A percentile compares a stretch with the other conserved stretches of the same genome.
Evolutionary conservation across 2,797 vertebrate species (phyloP).

Genomic region (Sebastes ruberrimus): DNA sequence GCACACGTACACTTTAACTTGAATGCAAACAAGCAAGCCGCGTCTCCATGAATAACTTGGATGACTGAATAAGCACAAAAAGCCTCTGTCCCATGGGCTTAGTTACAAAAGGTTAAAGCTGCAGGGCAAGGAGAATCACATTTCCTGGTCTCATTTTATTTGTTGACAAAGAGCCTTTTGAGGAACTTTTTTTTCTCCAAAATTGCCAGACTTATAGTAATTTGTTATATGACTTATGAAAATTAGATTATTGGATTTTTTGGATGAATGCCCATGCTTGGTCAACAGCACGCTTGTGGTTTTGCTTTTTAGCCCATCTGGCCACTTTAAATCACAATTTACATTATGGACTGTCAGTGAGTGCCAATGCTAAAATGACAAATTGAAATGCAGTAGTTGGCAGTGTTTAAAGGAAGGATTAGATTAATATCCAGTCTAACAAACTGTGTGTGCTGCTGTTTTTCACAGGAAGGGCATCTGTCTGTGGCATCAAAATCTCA

Average conservation of each 20-base stretch:
- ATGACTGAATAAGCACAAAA: constrained; percentile 50
- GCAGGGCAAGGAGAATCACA: constrained; percentile 1
- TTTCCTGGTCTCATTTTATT: constrained; percentile 18
- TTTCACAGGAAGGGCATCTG: background rate
- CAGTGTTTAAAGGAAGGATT: background rate
- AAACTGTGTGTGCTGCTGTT: background rate
- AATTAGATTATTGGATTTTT: background rate
- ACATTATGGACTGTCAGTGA: background rate
- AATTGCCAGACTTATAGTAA: background rate
- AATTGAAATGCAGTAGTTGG: background rate
- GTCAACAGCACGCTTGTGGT: background rate
- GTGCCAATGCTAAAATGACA: background rate
- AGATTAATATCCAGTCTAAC: background rate
- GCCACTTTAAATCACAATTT: background rate
- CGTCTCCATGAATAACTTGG: constrained; percentile 31
- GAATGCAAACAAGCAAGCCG: constrained; percentile 12
- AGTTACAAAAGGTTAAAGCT: constrained; percentile 32
- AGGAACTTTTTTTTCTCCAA: background rate
- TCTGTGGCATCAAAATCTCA: background rate
- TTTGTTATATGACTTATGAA: background rate
- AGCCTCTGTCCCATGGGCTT: constrained; percentile 10
- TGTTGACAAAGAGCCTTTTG: constrained; percentile 28
- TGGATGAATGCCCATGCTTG: background rate
- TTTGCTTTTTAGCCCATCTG: background rate
- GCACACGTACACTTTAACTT: constrained; percentile 6